Percentiles rank a stretch among this genome's conserved stretches.
Evolutionary conservation across 2,888 invertebrate species (phyloP).

Genomic region (Diarsia rubi): DNA sequence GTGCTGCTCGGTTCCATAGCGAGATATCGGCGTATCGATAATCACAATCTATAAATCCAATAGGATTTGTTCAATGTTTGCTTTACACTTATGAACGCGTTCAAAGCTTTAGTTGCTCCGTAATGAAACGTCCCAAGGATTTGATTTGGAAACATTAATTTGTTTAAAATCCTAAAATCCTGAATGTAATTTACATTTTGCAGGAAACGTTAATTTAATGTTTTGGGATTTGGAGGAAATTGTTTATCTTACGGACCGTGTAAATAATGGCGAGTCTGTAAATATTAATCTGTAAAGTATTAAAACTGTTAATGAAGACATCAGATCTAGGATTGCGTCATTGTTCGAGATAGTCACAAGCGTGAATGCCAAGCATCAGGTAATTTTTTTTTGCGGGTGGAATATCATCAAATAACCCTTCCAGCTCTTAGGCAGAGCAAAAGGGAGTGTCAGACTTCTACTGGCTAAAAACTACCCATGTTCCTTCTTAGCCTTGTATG

Average conservation of each 20-base stretch:
- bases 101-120: conserved; percentile 30
- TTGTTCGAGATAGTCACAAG: neutral
- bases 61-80: conserved; percentile 45
- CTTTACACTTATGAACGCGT: conserved; percentile 39
- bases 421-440: too few species aligned
- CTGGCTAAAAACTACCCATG: too few species aligned
- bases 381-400: too few species aligned
- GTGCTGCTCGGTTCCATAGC: conserved; percentile 33
- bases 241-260: neutral
- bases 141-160: conserved; percentile 29
- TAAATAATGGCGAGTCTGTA: neutral
- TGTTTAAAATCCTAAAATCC: conserved; percentile 19
- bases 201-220: conserved; percentile 8
- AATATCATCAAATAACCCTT: too few species aligned
- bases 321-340: neutral
- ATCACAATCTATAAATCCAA: conserved; percentile 58
- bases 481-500: too few species aligned
- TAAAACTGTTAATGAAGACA: neutral
- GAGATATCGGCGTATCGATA: conserved; percentile 50
- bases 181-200: conserved; percentile 12
- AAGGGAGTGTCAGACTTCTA: too few species aligned
- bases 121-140: conserved; percentile 31
- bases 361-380: neutral
- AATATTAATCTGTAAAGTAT: neutral
- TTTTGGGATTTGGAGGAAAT: neutral